These are phyloP conservation scores for Sturnira hondurensis DNA, from an alignment of 2,113 vertebrate species.

Conservation along the genomic window DNA sequence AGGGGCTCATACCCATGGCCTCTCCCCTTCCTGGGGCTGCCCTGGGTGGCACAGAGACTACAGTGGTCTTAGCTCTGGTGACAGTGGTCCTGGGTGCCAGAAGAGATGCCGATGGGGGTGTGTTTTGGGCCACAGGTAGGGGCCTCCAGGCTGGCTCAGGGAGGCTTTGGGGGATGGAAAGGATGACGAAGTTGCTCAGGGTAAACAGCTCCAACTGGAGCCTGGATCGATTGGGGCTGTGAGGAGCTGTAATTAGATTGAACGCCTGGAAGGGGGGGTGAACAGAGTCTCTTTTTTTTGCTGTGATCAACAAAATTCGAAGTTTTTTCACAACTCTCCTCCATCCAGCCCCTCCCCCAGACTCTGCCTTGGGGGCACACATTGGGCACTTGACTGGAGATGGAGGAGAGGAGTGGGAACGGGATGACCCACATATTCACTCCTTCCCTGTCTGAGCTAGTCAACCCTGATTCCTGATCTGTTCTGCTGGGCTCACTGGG, in stretches of 20 bases:
- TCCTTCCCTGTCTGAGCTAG: background rate
- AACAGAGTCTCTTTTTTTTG: constrained; percentile 75
- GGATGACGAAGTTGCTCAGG: constrained; percentile 72
- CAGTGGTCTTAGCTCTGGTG: background rate
- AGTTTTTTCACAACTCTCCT: background rate
- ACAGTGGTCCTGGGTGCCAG: background rate
- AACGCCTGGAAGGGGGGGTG: constrained; percentile 77
- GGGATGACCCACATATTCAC: accelerated
- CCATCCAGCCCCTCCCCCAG: accelerated
- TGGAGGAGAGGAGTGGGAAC: background rate
- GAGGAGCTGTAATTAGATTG: constrained; percentile 93
- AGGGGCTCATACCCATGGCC: background rate
- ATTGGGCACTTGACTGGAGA: background rate
- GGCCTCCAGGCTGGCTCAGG: background rate
- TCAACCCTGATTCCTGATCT: background rate
- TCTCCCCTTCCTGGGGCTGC: background rate
- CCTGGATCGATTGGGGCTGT: constrained; percentile 86
- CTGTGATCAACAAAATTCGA: constrained; percentile 85
- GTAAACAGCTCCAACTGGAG: constrained; percentile 88
- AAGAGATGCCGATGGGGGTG: background rate
- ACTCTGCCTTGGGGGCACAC: background rate
- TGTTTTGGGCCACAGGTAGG: accelerated
- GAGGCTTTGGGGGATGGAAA: constrained; percentile 63
- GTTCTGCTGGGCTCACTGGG: background rate
- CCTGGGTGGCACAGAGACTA: background rate